Evolutionary conservation across 2,113 vertebrate species (phyloP), one percentile per base, ranked within the genome.

Genomic region (Suricata suricatta): DNA sequence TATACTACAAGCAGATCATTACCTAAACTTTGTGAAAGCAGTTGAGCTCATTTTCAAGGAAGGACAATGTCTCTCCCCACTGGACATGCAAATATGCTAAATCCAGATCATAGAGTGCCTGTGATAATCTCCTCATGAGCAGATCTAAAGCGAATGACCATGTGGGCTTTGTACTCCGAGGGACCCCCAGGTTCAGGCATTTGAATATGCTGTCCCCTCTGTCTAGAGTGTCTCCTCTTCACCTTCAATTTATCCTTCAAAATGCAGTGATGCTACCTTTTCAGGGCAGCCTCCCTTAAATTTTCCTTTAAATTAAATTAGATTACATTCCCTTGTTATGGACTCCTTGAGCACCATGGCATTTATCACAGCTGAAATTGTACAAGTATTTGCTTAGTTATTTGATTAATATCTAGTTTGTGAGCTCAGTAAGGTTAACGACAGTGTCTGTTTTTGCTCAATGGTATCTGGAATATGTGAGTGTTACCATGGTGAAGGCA

Each of bases 341-440:
- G 33, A 57, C 33, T 21, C 84, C 89, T 8, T 68, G 80, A 93
- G 33, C 74, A 79, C 41, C 23, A 27, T 80, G 69, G 31, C n/a
- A 66, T 96, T 93, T 87, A 71, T 96, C 54, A 93, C 68, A 90
- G 80, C 29, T 93, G 93, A 96, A 92, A 77, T 47, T 95, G 92
- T 92, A 89, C 27, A 71, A 80, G 95, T 57, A 95, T 96, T 93
- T 93, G 35, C 71, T 77, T 93, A 41, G 35, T 88, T 93, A 91
- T 80, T 94, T 96, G 95, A 90, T 95, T 89, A 96, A 93, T 97
- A 89, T 29, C 89, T 97, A 54, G 64, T 93, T 93, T 92, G 41
- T 84, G 87, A 96, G 41, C 35, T 92, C 79, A 2, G 27, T 93
- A 72, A 94, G 77, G 81, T 88, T 94, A 83, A 96, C 9, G 25